Percentiles rank a stretch among this genome's conserved stretches.
These are phyloP conservation scores for Mycetomoellerius zeteki DNA, from an alignment of 1,140 invertebrate species.

Conservation along the genomic window DNA sequence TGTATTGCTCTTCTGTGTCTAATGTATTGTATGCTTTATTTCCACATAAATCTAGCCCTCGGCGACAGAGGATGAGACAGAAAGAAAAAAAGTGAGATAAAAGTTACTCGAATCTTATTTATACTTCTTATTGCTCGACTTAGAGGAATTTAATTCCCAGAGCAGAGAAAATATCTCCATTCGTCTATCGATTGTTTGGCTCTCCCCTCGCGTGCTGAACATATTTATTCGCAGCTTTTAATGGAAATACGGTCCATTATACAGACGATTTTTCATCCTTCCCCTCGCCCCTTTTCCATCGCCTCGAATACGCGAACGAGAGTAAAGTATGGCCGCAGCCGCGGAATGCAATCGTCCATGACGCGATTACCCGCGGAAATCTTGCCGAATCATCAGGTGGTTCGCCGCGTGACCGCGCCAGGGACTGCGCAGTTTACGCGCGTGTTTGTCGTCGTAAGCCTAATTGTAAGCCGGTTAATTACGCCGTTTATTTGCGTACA, in stretches of 20 bases:
- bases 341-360: constrained; percentile 51
- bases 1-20: constrained; percentile 16
- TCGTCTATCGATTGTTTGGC: constrained; percentile 32
- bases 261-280: constrained; percentile 29
- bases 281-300: neutral
- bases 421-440: constrained; percentile 42
- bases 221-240: constrained; percentile 39
- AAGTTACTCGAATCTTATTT: constrained; percentile 41
- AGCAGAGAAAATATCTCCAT: constrained; percentile 22
- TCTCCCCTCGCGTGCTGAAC: neutral
- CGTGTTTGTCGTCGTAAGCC: constrained; percentile 53
- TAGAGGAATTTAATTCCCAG: constrained; percentile 53
- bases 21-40: constrained; percentile 19
- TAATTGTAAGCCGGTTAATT: constrained; percentile 63
- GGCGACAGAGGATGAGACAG: neutral
- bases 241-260: constrained; percentile 44
- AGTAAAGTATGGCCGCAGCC: constrained; percentile 21
- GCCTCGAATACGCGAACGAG: neutral
- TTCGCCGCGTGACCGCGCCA: constrained; percentile 48
- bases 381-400: constrained; percentile 64
- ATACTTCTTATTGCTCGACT: neutral
- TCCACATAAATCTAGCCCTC: constrained; percentile 10
- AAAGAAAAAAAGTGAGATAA: neutral
- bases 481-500: constrained; percentile 44
- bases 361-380: constrained; percentile 55